Base-by-base conservation (phyloP, 2,888 invertebrate species). In the Drosophila longiperda region DNA sequence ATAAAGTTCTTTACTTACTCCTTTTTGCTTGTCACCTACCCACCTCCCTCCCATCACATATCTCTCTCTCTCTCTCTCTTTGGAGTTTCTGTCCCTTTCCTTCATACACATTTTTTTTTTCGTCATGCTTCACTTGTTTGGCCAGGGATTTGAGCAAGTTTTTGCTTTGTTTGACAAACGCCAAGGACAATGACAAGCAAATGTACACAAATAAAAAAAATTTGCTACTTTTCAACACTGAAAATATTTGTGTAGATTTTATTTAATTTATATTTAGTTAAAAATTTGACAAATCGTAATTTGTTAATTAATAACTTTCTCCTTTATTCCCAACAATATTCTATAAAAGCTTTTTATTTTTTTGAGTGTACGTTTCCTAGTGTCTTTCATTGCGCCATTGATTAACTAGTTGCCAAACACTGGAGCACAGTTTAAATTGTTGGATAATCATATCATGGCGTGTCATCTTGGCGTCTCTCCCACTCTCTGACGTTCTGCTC, bases 1-100 rank as follows among this genome's bases (percentile, higher is more conserved):
- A 84, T 82, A 84, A 87, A 86, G 75, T 87, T 82, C 84, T 70
- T 87, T 80, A 70, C 82, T 78, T 77, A 66, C 77, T 80, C 61
- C 52, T 66, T 73, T 61, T 63, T 33, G 60, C 32, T 38, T 69
- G 23, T 42, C 17, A 7, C 45, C 23, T 26, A n/a, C 26, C 23
- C 5, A 17, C 2, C 8, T 23, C 15, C 12, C 20, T 34, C 20
- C n/a, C n/a, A n/a, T n/a, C n/a, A 1, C 26, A 29, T 29, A 29
- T 5, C 5, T 64, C n/a, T 59, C 20, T 49, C 29, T 59, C 29
- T 59, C 48, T 59, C 36, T 54, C 8, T 33, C 32, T 57, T 45
- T 45, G 12, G 29, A 61, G 34, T 23, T 23, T 48, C 38, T 49
- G 50, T 71, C 34, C 64, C 62, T 48, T 49, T 73, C 23, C 32